phyloP scores from a whole-genome alignment of 1,140 invertebrate species.

The Rhagoletis zephyria region DNA sequence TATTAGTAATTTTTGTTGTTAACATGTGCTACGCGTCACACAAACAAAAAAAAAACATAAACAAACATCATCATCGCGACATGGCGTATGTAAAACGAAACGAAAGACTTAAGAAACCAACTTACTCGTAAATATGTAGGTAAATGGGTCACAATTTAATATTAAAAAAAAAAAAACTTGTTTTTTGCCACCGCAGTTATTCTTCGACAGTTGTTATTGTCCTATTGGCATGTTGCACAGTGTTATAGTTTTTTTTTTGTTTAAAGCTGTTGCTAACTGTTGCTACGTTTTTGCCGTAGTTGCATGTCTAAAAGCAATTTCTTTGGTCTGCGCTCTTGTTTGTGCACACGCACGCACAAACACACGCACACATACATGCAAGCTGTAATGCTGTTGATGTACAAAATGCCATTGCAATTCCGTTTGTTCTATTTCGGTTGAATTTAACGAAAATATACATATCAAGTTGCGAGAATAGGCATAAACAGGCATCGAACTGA shows the following conservation, averaged over 20 bases:
- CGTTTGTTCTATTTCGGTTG: neutral
- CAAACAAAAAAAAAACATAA: no score
- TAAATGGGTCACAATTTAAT: constrained; percentile 58
- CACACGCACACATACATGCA: neutral
- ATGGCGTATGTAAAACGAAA: neutral
- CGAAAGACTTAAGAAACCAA: constrained; percentile 53
- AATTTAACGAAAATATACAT: no score
- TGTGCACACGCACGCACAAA: neutral
- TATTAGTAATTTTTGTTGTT: constrained; percentile 33
- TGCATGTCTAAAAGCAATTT: constrained; percentile 1
- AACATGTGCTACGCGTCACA: neutral
- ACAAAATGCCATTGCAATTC: neutral
- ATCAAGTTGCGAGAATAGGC: neutral
- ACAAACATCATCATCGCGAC: neutral
- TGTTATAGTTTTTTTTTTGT: constrained; percentile 16
- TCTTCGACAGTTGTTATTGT: constrained; percentile 15
- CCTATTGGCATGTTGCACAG: constrained; percentile 2
- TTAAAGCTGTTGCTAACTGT: neutral
- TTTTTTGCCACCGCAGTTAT: constrained; percentile 45
- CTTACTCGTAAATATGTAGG: constrained; percentile 52
- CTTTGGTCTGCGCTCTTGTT: neutral
- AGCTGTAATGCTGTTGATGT: no score
- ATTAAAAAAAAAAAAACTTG: no score
- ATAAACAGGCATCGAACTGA: no score
- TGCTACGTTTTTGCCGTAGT: neutral